Evolutionary conservation across 2,113 vertebrate genomes (phyloP).

Genomic region (Psittacus erithacus): DNA sequence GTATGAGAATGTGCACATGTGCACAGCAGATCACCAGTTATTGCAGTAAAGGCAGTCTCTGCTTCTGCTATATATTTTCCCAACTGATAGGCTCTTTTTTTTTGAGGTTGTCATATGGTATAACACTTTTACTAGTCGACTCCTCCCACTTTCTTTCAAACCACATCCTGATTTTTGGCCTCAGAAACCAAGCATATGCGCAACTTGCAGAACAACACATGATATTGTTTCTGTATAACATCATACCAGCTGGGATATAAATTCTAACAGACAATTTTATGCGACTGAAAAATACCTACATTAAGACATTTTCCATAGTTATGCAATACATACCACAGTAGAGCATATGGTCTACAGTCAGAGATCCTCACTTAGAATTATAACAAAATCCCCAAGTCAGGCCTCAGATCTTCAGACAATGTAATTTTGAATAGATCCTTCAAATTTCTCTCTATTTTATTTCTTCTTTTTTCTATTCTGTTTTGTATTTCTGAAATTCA

Average conservation of each 20-base stretch:
- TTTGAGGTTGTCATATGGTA: constrained; percentile 37
- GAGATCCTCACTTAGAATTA: constrained; percentile 11
- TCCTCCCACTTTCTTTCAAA: constrained; percentile 59
- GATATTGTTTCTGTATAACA: constrained; percentile 66
- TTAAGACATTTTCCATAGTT: constrained; percentile 67
- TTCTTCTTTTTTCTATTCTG: not conserved
- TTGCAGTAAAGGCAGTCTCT: not conserved
- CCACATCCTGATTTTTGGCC: constrained; percentile 65
- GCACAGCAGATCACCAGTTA: constrained; percentile 47
- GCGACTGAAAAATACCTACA: constrained; percentile 66
- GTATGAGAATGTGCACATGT: not conserved
- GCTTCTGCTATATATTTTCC: constrained; percentile 27
- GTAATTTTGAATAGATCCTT: constrained; percentile 3
- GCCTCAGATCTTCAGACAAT: not conserved
- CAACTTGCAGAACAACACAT: constrained; percentile 57
- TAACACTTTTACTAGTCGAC: constrained; percentile 60
- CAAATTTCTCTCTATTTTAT: not conserved
- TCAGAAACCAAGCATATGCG: constrained; percentile 60
- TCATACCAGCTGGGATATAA: constrained; percentile 66
- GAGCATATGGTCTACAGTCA: constrained; percentile 36
- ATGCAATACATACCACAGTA: constrained; percentile 35
- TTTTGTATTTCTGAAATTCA: not conserved
- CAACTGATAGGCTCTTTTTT: not conserved
- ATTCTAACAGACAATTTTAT: constrained; percentile 72
- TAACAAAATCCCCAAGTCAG: not conserved